These are phyloP conservation scores for Crocidura indochinensis DNA, from an alignment of 2,797 vertebrate species.

Conservation along the genomic window DNA sequence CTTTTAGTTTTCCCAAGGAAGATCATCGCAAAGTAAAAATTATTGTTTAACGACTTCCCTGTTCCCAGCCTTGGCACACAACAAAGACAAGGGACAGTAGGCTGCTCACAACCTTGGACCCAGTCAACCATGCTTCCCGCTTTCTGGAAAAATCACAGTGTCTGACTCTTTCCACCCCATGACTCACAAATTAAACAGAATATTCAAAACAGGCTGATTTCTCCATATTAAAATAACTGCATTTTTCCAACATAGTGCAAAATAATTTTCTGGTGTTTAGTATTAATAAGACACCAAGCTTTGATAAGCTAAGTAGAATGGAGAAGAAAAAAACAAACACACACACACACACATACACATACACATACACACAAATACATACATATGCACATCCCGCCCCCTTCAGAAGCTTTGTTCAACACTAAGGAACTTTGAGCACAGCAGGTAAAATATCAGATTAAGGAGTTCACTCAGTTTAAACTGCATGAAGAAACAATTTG, in stretches of 20 bases:
- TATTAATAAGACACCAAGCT: neutral
- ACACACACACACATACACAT: too few species aligned
- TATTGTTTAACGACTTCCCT: neutral
- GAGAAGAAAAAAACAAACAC: neutral
- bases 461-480: neutral
- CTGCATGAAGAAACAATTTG: neutral
- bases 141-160: constrained; percentile 28
- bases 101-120: neutral
- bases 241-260: constrained; percentile 28
- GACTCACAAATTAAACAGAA: constrained; percentile 55
- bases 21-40: neutral
- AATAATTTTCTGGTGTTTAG: neutral
- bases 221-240: neutral
- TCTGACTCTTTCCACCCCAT: constrained; percentile 17
- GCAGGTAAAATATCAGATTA: neutral
- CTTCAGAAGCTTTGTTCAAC: neutral
- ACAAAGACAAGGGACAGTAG: neutral
- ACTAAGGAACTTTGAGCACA: neutral
- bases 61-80: neutral
- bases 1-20: constrained; percentile 27
- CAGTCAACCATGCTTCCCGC: neutral
- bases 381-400: too few species aligned
- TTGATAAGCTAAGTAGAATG: neutral
- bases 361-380: too few species aligned
- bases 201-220: constrained; percentile 56